A percentile compares a stretch with the other conserved stretches of the same genome.
phyloP scores from a whole-genome alignment of 30 jellyfish, hydroid and myxozoan species.

The Aurelia sp. region DNA sequence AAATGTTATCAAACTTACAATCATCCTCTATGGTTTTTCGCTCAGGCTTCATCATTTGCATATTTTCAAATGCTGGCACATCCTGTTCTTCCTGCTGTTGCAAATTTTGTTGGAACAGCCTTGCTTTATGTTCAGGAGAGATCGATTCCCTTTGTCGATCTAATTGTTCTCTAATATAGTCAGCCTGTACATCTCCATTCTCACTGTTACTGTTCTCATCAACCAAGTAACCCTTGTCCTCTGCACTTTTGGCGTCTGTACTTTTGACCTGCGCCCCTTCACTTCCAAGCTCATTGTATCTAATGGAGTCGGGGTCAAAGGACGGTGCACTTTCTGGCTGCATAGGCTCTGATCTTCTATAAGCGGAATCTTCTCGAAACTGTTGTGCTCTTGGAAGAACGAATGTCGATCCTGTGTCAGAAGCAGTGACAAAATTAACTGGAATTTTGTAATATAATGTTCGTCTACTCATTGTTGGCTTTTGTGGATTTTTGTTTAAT shows the following conservation, averaged over 20 bases:
- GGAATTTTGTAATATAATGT: constrained; percentile 59
- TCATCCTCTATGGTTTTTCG: constrained; percentile 54
- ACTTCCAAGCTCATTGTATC: constrained; percentile 12
- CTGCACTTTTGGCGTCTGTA: too few relatives aligned
- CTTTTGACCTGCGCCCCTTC: too few relatives aligned
- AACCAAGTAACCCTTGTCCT: too few relatives aligned
- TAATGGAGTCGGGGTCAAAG: constrained; percentile 35
- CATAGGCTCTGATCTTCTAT: constrained; percentile 52
- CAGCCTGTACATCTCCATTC: constrained; percentile 57
- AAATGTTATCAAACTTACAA: constrained; percentile 8
- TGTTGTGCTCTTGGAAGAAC: constrained; percentile 40
- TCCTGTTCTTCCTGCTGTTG: constrained; percentile 9
- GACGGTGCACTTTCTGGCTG: constrained; percentile 28
- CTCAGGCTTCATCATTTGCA: constrained; percentile 43
- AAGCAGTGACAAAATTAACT: constrained; percentile 50
- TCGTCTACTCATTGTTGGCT: constrained; percentile 36
- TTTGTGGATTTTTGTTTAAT: constrained; percentile 43
- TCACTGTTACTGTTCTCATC: neutral
- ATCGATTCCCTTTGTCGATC: constrained; percentile 18
- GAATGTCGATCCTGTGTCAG: constrained; percentile 43
- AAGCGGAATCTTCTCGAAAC: constrained; percentile 30
- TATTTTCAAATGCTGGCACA: constrained; percentile 44
- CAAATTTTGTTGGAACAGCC: neutral
- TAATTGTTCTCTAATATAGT: constrained; percentile 44
- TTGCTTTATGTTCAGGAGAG: constrained; percentile 16